These are phyloP conservation scores for Poeciliopsis prolifica DNA, from an alignment of 2,113 vertebrate species.

Conservation along the genomic window DNA sequence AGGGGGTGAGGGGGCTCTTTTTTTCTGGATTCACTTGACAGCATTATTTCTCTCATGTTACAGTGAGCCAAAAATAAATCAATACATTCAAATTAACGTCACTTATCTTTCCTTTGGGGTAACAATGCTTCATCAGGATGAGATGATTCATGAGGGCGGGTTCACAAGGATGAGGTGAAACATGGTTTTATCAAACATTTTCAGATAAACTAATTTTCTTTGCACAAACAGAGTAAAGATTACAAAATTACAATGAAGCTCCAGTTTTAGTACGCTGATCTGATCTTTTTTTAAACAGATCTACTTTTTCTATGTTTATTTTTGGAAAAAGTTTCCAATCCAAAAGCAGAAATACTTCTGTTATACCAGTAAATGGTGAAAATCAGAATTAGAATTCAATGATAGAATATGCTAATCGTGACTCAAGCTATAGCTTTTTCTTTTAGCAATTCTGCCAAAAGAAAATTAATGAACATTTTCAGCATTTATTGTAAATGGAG, in stretches of 20 bases:
- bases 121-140: not conserved
- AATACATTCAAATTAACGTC: constrained; percentile 11
- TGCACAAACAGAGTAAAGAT: not conserved
- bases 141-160: not conserved
- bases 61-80: constrained; percentile 26
- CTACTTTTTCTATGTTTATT: too few relatives aligned
- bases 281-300: too few relatives aligned
- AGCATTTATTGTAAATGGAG: not conserved
- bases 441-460: not conserved
- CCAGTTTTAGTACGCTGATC: too few relatives aligned
- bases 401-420: not conserved
- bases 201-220: not conserved
- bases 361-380: not conserved
- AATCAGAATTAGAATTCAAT: too few relatives aligned
- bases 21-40: constrained; percentile 32
- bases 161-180: not conserved
- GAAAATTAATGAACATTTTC: not conserved
- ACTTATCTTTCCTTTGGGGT: not conserved
- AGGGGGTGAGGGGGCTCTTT: constrained; percentile 12
- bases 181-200: not conserved
- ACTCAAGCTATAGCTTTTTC: not conserved
- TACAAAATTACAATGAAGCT: not conserved
- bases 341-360: too few relatives aligned
- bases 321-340: too few relatives aligned
- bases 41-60: constrained; percentile 11